phyloP scores from a whole-genome alignment of 2,888 invertebrate species.

The Melanophora roralis region DNA sequence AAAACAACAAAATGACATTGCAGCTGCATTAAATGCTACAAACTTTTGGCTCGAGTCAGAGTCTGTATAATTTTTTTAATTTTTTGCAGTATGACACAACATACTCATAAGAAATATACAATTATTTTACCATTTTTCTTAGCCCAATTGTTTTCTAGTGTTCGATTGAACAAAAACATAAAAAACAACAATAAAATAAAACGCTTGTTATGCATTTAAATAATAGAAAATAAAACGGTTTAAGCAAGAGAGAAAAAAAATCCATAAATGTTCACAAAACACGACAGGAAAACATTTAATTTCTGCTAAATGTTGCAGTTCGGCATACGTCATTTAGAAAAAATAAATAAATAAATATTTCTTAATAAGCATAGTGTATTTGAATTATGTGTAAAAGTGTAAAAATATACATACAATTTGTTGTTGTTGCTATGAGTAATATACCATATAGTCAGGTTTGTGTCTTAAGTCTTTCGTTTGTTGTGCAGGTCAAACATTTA shows the following conservation, averaged over 20 bases:
- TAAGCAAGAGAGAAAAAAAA: conserved; percentile 8
- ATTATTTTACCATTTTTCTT: conserved; percentile 2
- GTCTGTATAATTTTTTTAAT: not conserved
- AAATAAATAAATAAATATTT: conserved; percentile 1
- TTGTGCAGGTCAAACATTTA: too few species aligned
- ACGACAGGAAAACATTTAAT: conserved; percentile 59
- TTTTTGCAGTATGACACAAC: conserved; percentile 22
- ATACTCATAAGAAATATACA: conserved; percentile 17
- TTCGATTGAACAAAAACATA: conserved; percentile 7
- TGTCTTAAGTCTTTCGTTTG: conserved; percentile 43
- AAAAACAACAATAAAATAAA: conserved; percentile 1
- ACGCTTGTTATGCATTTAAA: conserved; percentile 24
- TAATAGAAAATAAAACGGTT: conserved; percentile 35
- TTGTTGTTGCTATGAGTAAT: conserved; percentile 33
- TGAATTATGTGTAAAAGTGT: too few species aligned
- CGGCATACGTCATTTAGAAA: conserved; percentile 28
- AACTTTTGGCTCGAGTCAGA: conserved; percentile 61
- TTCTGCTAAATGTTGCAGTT: conserved; percentile 22
- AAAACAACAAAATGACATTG: conserved; percentile 40
- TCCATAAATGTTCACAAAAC: conserved; percentile 49
- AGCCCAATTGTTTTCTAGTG: conserved; percentile 16
- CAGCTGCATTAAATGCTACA: conserved; percentile 57
- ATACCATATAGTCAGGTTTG: conserved; percentile 27
- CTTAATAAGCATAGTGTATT: too few species aligned
- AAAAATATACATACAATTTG: not conserved